Base-by-base conservation (phyloP, 2,888 invertebrate genomes). In the Bruchidius siliquastri region DNA sequence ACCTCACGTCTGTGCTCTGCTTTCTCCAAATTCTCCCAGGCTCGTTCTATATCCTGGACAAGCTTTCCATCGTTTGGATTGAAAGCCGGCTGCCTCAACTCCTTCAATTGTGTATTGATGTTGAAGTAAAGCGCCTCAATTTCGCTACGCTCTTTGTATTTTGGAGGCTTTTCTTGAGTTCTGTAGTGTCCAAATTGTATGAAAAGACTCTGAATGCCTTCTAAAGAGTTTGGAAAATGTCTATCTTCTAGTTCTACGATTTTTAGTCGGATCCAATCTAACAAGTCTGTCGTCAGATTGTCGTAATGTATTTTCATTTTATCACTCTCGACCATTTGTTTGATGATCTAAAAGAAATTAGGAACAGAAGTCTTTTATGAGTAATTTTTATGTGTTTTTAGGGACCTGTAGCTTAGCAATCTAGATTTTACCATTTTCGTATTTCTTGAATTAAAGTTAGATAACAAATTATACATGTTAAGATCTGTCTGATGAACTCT, bases 91-190 rank as follows among this genome's bases (percentile, higher is more conserved):
- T 96, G 96, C 78, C 96, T 94, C 78, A 98, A 88, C n/a, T 97
- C 96, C 87, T 98, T 98, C 80, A 98, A 90, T 86, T 96, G 93
- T 0, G 98, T 97, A 87, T 99, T 99, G 81, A 99, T 97, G 84
- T 96, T 94, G 87, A 99, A 99, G 85, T 94, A 98, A 67, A 98
- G 88, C 0, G 96, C 99, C 87, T 99, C 98, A 80, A 98, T 95
- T 88, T 99, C 98, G 79, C 97, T 98, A 73, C 97, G 92, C 86
- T 99, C 99, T 84, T 94, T 96, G 87, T 98, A 98, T 85, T 96
- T 99, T 77, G 98, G 98, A 10, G 99, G 99, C 87, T 99, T 99
- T 86, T 99, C 99, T 70, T 96, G 93, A 0, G 97, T 98, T 80
- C 98, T 90, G 87, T 99, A 99, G 84, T 96, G 94, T 82, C 98